Conservation (phyloP, 92 coral and sea anemone genomes). For the Parazoanthus swiftii region DNA sequence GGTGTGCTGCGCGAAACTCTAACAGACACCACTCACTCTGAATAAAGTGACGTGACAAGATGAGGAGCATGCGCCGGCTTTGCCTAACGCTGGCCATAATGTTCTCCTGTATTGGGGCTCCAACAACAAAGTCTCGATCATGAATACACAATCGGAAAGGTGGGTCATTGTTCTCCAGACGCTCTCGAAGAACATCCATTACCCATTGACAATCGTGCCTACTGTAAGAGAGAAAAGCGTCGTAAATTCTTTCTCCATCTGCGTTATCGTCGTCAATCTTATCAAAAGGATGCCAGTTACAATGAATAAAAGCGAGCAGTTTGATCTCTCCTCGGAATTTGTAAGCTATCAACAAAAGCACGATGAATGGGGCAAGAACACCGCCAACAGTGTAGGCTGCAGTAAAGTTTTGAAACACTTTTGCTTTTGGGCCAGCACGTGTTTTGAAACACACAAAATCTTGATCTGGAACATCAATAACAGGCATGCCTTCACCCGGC, state of each 20-base stretch:
- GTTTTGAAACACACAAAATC: background rate
- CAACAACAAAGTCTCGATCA: conserved; percentile 24
- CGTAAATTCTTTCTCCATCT: background rate
- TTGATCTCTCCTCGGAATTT: conserved; percentile 5
- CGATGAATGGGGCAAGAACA: background rate
- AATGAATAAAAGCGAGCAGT: background rate
- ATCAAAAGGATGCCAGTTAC: background rate
- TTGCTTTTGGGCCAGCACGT: background rate
- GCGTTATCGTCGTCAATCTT: background rate
- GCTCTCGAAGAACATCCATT: background rate
- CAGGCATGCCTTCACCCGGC: background rate
- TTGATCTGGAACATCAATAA: no score
- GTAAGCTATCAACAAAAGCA: background rate
- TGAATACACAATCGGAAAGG: conserved; percentile 38
- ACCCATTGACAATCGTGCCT: background rate
- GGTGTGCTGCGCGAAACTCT: conserved; percentile 48
- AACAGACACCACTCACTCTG: conserved; percentile 46
- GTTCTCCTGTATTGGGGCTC: conserved; percentile 38
- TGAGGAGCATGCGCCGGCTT: conserved; percentile 40
- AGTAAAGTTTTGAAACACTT: background rate
- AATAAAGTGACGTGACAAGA: conserved; percentile 43
- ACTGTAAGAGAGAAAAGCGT: background rate
- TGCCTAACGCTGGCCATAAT: conserved; percentile 34
- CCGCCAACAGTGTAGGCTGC: background rate
- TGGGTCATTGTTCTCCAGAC: background rate